Evolutionary conservation across 2,888 invertebrate genomes (phyloP).

Genomic region (Steinernema hermaphroditum): DNA sequence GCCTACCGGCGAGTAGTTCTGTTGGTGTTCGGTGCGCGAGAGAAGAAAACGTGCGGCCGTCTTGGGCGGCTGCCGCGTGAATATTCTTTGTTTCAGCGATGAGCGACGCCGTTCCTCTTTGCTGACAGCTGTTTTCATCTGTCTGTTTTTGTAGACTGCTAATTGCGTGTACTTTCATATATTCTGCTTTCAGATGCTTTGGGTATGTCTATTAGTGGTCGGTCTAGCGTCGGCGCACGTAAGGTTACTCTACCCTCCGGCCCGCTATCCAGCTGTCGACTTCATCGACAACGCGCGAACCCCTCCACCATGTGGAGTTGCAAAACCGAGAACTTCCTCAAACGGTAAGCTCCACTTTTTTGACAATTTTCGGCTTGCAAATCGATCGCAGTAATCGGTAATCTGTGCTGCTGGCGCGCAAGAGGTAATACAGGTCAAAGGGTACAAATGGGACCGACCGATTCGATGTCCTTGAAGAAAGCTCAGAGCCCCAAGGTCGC

Average conservation of each 20-base stretch:
- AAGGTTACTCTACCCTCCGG: constrained; percentile 25
- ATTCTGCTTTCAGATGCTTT: constrained; percentile 20
- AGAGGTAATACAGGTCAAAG: constrained; percentile 30
- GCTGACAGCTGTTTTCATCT: constrained; percentile 25
- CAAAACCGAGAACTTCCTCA: constrained; percentile 72
- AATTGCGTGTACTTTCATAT: background rate
- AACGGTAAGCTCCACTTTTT: constrained; percentile 37
- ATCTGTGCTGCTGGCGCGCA: constrained; percentile 14
- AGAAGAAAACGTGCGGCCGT: constrained; percentile 23
- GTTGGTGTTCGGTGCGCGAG: constrained; percentile 24
- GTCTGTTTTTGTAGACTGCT: background rate
- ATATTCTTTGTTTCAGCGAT: constrained; percentile 29
- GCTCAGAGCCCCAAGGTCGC: constrained; percentile 25
- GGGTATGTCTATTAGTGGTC: constrained; percentile 19
- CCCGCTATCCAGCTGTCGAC: constrained; percentile 78
- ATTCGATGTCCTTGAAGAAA: constrained; percentile 17
- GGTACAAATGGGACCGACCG: constrained; percentile 30
- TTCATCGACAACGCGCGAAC: constrained; percentile 88
- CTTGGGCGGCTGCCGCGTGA: constrained; percentile 18
- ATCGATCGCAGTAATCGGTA: constrained; percentile 27
- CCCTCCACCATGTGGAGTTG: constrained; percentile 90
- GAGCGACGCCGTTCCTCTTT: constrained; percentile 22
- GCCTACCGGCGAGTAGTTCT: constrained; percentile 26
- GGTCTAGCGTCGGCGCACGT: constrained; percentile 18
- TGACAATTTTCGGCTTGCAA: constrained; percentile 21